Base-by-base conservation (phyloP, 2,113 vertebrate species). In the Galeopterus variegatus region DNA sequence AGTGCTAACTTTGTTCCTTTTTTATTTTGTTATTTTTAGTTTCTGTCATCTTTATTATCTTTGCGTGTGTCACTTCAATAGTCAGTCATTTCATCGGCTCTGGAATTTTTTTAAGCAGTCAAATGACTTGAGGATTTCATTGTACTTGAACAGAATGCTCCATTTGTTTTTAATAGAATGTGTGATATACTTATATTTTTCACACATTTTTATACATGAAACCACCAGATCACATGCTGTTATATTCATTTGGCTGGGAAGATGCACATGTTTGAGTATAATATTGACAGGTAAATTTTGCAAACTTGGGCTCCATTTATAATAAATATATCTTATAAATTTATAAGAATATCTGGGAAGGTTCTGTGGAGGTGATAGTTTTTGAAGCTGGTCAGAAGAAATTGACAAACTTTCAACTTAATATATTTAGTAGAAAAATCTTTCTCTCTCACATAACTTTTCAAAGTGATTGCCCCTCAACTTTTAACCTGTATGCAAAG, bases 341-440 rank as follows among this genome's bases (percentile, higher is more conserved):
- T n/a, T n/a, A n/a, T n/a, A n/a, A n/a, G n/a, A n/a, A n/a, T n/a
- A n/a, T 41, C 8, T 56, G 15, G 14, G 56, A 62, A 64, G 19
- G 14, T 31, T 65, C 70, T 64, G 36, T 69, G 45, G 56, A 62
- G 28, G 10, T 58, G 48, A 1, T 83, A 64, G 11, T 4, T 64
- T 90, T 90, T 80, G 45, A 80, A 86, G 33, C 36, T 75, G 15
- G 48, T 52, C 50, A 36, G 48, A 45, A 54, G 33, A 67, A 85
- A 52, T 21, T 67, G 67, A 62, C 18, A 93, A 33, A 60, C 45
- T 97, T 75, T 86, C 80, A 58, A 62, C 56, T 60, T 89, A 5
- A 36, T 50, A 45, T 90, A 86, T 86, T 94, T 56, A 54, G 54
- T 56, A 67, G 31, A 52, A 92, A 75, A 87, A 77, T 80, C 28